Evolutionary conservation across 2,888 invertebrate species (phyloP).

Genomic region (Cyaniris semiargus): DNA sequence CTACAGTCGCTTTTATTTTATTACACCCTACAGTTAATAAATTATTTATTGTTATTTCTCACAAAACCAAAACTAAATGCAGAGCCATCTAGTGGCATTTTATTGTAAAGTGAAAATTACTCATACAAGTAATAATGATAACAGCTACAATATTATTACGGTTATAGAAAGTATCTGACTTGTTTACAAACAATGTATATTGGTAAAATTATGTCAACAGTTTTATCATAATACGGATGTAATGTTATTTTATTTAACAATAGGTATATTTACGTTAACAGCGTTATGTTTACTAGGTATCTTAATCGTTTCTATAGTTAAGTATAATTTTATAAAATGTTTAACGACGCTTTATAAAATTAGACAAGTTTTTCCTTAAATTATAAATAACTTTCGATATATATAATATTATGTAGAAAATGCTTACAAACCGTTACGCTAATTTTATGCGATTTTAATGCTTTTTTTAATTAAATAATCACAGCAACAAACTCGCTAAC

Average conservation of each 20-base stretch:
- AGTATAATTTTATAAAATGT: too few relatives aligned
- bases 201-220: not conserved
- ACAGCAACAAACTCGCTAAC: conserved; percentile 27
- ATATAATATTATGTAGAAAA: too few relatives aligned
- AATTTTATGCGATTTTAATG: conserved; percentile 21
- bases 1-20: too few relatives aligned
- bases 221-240: too few relatives aligned
- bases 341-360: too few relatives aligned
- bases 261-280: not conserved
- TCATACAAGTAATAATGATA: not conserved
- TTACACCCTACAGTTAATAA: too few relatives aligned
- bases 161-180: not conserved
- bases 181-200: not conserved
- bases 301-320: too few relatives aligned
- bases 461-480: conserved; percentile 22
- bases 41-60: too few relatives aligned
- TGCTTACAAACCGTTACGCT: conserved; percentile 35
- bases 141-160: not conserved
- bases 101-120: not conserved
- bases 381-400: not conserved
- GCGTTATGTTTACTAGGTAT: too few relatives aligned
- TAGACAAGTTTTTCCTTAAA: not conserved
- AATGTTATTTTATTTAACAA: too few relatives aligned
- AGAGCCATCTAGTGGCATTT: not conserved
- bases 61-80: not conserved